A percentile compares a stretch with the other conserved stretches of the same genome.
phyloP scores from a whole-genome alignment of 2,888 invertebrate genomes.

The Andrena bucephala region DNA sequence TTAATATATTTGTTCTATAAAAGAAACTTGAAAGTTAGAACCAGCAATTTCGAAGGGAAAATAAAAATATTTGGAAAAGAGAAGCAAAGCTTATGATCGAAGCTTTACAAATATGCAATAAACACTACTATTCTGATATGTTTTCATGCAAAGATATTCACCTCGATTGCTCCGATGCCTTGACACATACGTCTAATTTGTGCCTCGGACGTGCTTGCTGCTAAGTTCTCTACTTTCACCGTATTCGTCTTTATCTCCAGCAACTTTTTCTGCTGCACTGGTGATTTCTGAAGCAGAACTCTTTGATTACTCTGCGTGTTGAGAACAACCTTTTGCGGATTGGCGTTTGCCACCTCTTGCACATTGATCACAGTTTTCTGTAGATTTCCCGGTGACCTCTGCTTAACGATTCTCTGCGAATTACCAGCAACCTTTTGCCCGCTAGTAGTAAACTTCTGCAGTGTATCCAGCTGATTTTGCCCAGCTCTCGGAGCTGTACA shows the following conservation, averaged over 20 bases:
- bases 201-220: constrained; percentile 85
- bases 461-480: constrained; percentile 33
- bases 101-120: not conserved
- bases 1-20: not conserved
- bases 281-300: constrained; percentile 73
- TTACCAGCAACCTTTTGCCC: constrained; percentile 46
- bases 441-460: constrained; percentile 48
- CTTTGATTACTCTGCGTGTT: constrained; percentile 74
- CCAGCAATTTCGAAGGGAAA: not conserved
- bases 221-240: constrained; percentile 85
- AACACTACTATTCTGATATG: constrained; percentile 16
- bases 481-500: constrained; percentile 56
- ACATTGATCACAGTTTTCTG: constrained; percentile 66
- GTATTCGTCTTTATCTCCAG: constrained; percentile 82
- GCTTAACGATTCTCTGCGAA: constrained; percentile 73
- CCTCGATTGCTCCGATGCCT: constrained; percentile 86
- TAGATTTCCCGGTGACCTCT: constrained; percentile 64
- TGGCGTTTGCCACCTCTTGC: constrained; percentile 51
- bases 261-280: constrained; percentile 61
- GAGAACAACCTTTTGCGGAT: constrained; percentile 65
- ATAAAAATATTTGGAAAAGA: not conserved
- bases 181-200: constrained; percentile 86
- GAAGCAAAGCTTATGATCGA: not conserved
- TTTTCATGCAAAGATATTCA: constrained; percentile 81
- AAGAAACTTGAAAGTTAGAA: not conserved